Conservation (phyloP, 2,888 invertebrate genomes). For the Ceraclea dissimilis region DNA sequence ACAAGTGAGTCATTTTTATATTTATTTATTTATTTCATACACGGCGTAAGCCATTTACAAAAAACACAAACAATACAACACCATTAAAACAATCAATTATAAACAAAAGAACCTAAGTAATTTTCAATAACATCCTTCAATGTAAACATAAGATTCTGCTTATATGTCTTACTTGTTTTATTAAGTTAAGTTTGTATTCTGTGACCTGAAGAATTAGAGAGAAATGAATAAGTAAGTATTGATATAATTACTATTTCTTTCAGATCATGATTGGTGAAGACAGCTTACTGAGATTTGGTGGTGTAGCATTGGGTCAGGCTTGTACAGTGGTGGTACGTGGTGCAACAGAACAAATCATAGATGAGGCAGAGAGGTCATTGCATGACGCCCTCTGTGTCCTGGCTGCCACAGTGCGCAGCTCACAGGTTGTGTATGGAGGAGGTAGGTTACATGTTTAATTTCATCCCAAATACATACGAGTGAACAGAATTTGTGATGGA, state of each 20-base stretch:
- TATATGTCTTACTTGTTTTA: background rate
- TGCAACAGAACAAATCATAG: conserved; percentile 96
- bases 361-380: conserved; percentile 96
- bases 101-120: too few relatives aligned
- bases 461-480: too few relatives aligned
- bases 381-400: conserved; percentile 98
- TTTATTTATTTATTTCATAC: too few relatives aligned
- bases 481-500: too few relatives aligned
- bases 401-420: conserved; percentile 90
- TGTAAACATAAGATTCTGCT: too few relatives aligned
- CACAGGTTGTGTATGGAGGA: conserved; percentile 85
- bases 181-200: too few relatives aligned
- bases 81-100: too few relatives aligned
- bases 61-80: too few relatives aligned
- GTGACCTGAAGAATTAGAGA: too few relatives aligned
- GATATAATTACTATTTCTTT: background rate
- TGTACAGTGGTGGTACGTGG: conserved; percentile 96
- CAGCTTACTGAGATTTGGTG: conserved; percentile 86
- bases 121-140: background rate
- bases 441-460: conserved; percentile 44
- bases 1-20: conserved; percentile 54
- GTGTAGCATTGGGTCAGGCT: conserved; percentile 91
- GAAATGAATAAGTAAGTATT: too few relatives aligned
- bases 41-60: too few relatives aligned
- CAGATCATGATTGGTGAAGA: conserved; percentile 97